Evolutionary conservation across 1,140 invertebrate genomes (phyloP).

Genomic region (Heliconius congener): DNA sequence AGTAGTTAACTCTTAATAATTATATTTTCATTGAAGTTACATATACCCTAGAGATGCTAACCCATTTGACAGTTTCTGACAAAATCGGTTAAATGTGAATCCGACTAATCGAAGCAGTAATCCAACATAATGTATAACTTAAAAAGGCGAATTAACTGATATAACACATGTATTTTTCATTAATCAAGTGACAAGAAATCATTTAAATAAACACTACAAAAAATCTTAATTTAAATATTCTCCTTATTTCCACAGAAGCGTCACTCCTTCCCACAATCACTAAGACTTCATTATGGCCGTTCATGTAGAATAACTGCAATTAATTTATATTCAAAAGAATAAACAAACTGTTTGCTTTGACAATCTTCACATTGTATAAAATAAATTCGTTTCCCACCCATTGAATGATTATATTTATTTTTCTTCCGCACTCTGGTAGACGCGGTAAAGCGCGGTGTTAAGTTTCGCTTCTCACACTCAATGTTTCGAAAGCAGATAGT

Average conservation of each 20-base stretch:
- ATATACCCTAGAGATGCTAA: no score
- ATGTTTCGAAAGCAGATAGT: background rate
- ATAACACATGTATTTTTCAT: no score
- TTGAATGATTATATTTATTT: background rate
- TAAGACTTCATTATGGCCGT: background rate
- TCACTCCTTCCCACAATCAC: background rate
- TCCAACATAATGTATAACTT: no score
- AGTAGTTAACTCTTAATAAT: no score
- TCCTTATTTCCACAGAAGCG: background rate
- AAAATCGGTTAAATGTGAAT: no score
- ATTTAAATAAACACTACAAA: background rate
- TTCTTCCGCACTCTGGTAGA: background rate
- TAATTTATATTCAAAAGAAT: slow-evolving; percentile 20
- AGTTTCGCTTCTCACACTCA: background rate
- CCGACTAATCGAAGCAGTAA: no score
- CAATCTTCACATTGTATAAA: background rate
- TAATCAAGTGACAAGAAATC: no score
- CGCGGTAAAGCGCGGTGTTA: background rate
- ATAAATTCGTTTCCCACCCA: no score
- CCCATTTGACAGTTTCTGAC: no score
- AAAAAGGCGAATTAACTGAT: no score
- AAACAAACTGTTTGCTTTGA: background rate
- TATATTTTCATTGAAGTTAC: no score
- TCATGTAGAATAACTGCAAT: slow-evolving; percentile 6
- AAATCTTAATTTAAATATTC: background rate